A percentile compares a stretch with the other conserved stretches of the same genome.
Evolutionary conservation across 1,140 invertebrate genomes (phyloP).

Genomic region (Oncopodura yosiiana): DNA sequence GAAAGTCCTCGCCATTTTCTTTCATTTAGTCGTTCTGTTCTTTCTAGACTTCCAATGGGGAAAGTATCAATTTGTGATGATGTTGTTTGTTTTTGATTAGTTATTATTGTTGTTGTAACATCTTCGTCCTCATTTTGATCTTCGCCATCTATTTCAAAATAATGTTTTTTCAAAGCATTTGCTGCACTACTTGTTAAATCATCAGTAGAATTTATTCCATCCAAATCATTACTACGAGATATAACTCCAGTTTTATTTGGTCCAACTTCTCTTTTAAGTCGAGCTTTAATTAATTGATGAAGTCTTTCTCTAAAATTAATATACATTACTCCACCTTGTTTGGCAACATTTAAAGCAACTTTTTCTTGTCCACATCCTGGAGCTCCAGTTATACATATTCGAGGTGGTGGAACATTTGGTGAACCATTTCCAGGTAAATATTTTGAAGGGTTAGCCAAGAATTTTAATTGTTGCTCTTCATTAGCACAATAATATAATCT

Average conservation of each 20-base stretch:
- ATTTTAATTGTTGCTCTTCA: background rate
- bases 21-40: background rate
- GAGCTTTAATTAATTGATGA: slow-evolving; percentile 22
- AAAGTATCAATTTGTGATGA: slow-evolving; percentile 4
- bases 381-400: slow-evolving; percentile 29
- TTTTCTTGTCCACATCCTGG: slow-evolving; percentile 29
- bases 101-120: no score
- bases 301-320: slow-evolving; percentile 29
- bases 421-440: slow-evolving; percentile 2
- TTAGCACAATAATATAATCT: slow-evolving; percentile 21
- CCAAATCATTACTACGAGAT: background rate
- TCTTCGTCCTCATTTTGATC: background rate
- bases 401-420: slow-evolving; percentile 9
- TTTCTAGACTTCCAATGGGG: slow-evolving; percentile 11
- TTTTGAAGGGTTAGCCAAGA: slow-evolving; percentile 9
- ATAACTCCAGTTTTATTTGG: slow-evolving; percentile 7
- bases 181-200: background rate
- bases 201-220: background rate
- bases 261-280: slow-evolving; percentile 19
- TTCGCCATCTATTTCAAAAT: background rate
- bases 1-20: slow-evolving; percentile 13
- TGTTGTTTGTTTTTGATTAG: background rate
- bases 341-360: slow-evolving; percentile 8
- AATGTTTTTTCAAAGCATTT: background rate
- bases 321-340: slow-evolving; percentile 17